A percentile compares a stretch with the other conserved stretches of the same genome.
Conservation (phyloP, 1,140 invertebrate species). For the Meloidogyne hapla region DNA sequence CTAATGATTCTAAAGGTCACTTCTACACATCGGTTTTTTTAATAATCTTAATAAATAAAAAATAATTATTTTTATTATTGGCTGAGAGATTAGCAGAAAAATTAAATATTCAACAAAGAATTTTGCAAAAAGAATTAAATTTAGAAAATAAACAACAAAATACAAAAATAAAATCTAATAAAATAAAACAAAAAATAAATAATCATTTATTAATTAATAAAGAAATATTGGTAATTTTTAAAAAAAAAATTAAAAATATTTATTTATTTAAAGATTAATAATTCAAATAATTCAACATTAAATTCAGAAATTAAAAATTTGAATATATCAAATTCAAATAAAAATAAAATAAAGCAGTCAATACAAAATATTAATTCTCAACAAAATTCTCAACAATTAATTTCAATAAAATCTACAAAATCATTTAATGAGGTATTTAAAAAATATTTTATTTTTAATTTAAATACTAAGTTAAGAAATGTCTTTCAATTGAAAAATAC, state of each 20-base stretch:
- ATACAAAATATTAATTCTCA: too few species aligned
- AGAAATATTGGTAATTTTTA: too few species aligned
- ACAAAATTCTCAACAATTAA: background rate
- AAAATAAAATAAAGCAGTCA: background rate
- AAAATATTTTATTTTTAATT: too few species aligned
- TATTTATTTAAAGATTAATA: too few species aligned
- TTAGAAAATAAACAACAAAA: background rate
- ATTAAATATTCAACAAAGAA: conserved; percentile 10
- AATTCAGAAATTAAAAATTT: background rate
- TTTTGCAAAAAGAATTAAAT: conserved; percentile 25
- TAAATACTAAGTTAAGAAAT: too few species aligned
- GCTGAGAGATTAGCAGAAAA: conserved; percentile 21
- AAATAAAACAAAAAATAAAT: conserved; percentile 14
- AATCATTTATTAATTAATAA: too few species aligned
- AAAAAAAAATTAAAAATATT: too few species aligned
- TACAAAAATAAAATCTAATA: background rate
- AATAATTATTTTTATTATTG: background rate
- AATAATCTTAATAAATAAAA: background rate
- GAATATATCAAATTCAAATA: background rate
- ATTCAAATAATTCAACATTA: background rate
- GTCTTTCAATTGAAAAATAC: too few species aligned
- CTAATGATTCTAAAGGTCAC: background rate
- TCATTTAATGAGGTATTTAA: too few species aligned
- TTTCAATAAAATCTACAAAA: background rate
- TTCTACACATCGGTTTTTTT: background rate